A percentile compares a stretch with the other conserved stretches of the same genome.
These are phyloP conservation scores for Mactra quadrangularis DNA, from an alignment of 1,140 invertebrate species.

Conservation along the genomic window DNA sequence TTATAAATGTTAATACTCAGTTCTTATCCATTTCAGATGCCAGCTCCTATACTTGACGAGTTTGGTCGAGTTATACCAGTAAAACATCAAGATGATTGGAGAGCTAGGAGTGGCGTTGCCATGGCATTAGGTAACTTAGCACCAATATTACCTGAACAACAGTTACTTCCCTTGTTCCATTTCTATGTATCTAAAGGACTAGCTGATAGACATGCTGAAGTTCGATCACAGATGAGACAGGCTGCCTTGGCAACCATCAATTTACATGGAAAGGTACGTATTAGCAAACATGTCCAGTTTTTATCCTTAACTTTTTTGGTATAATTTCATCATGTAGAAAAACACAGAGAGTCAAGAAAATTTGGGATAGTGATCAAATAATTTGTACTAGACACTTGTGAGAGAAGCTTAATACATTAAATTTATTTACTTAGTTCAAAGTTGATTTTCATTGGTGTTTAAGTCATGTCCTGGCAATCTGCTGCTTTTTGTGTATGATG, in stretches of 20 bases:
- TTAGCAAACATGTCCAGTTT: not conserved
- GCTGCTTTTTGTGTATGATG: no score
- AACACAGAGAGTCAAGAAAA: no score
- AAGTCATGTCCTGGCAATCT: no score
- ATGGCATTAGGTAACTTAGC: constrained; percentile 83
- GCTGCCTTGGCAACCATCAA: constrained; percentile 96
- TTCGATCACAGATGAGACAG: constrained; percentile 95
- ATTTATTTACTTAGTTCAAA: not conserved
- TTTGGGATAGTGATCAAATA: no score
- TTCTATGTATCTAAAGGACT: constrained; percentile 94
- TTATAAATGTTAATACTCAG: no score
- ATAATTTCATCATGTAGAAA: no score
- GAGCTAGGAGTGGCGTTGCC: constrained; percentile 93
- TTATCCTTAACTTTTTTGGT: not conserved
- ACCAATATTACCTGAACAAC: constrained; percentile 87
- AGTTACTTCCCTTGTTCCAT: constrained; percentile 88
- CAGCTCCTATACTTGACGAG: constrained; percentile 93
- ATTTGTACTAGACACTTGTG: no score
- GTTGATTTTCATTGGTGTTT: not conserved
- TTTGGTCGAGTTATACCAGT: constrained; percentile 95
- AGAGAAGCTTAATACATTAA: not conserved
- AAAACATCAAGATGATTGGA: constrained; percentile 92
- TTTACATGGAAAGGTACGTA: constrained; percentile 93
- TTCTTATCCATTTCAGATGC: no score
- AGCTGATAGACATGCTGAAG: constrained; percentile 91